Percentiles rank a stretch among this genome's conserved stretches.
Evolutionary conservation across 2,797 vertebrate species (phyloP).

Genomic region (Carduelis carduelis): DNA sequence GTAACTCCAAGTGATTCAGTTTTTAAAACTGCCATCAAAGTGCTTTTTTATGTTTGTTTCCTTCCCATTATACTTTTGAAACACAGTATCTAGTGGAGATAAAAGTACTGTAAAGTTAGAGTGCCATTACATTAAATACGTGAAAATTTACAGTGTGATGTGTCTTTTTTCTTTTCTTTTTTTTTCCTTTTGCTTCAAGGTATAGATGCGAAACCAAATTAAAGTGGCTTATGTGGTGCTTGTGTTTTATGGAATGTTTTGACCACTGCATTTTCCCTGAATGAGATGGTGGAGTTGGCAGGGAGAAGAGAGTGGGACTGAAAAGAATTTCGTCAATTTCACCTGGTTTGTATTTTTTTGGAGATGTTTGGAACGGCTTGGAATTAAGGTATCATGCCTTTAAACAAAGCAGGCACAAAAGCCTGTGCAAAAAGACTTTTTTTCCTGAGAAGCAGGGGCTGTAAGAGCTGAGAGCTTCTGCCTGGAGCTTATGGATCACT

Average conservation of each 20-base stretch:
- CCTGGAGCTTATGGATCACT: background rate
- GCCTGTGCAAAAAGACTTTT: background rate
- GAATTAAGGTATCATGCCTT: background rate
- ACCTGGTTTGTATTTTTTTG: background rate
- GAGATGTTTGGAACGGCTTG: background rate
- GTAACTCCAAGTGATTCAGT: background rate
- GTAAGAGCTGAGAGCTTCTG: background rate
- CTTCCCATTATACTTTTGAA: background rate
- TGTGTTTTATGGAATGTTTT: background rate
- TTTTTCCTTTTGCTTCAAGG: fast-evolving
- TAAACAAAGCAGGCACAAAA: background rate
- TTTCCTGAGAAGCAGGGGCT: background rate
- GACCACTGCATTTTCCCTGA: background rate
- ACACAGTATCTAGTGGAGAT: background rate
- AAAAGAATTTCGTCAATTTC: background rate
- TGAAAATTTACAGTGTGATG: background rate
- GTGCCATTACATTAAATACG: conserved; percentile 37
- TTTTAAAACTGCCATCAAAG: background rate
- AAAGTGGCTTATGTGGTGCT: background rate
- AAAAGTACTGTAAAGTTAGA: conserved; percentile 35
- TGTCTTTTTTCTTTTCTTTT: background rate
- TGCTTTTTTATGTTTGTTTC: background rate
- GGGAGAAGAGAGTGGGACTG: background rate
- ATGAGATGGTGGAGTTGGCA: background rate
- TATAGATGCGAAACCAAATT: background rate